phyloP scores from a whole-genome alignment of 1,140 invertebrate genomes.

The Macrotrachela quadricornifera region DNA sequence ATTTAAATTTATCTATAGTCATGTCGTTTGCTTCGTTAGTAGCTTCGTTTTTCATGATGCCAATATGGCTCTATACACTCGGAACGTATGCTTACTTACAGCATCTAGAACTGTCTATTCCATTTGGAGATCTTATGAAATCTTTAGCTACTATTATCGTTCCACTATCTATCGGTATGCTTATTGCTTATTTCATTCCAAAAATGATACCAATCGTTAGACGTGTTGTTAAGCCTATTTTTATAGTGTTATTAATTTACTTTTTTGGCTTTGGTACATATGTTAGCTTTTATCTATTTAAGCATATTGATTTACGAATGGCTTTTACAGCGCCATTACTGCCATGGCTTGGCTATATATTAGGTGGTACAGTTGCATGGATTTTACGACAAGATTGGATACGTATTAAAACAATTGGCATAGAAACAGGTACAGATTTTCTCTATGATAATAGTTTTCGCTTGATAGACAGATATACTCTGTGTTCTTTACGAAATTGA shows the following conservation, averaged over 20 bases:
- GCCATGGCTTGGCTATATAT: background rate
- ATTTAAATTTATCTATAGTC: constrained; percentile 3
- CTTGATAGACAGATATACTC: too few relatives aligned
- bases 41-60: constrained; percentile 1
- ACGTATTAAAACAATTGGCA: background rate
- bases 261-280: constrained; percentile 34
- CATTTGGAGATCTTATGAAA: background rate
- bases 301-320: too few relatives aligned
- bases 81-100: background rate
- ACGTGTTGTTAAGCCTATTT: constrained; percentile 40
- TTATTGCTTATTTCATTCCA: constrained; percentile 1
- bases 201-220: background rate
- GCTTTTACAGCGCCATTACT: background rate
- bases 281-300: background rate
- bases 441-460: too few relatives aligned
- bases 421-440: background rate
- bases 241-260: constrained; percentile 59
- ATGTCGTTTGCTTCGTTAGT: constrained; percentile 5
- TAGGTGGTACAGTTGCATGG: background rate
- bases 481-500: too few relatives aligned
- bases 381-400: background rate
- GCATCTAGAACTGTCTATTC: constrained; percentile 1
- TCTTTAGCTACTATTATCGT: background rate
- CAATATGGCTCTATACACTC: constrained; percentile 7
- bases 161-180: background rate